phyloP scores from a whole-genome alignment of 30 jellyfish, hydroid and myxozoan genomes.

The Hydractinia symbiolongicarpus region DNA sequence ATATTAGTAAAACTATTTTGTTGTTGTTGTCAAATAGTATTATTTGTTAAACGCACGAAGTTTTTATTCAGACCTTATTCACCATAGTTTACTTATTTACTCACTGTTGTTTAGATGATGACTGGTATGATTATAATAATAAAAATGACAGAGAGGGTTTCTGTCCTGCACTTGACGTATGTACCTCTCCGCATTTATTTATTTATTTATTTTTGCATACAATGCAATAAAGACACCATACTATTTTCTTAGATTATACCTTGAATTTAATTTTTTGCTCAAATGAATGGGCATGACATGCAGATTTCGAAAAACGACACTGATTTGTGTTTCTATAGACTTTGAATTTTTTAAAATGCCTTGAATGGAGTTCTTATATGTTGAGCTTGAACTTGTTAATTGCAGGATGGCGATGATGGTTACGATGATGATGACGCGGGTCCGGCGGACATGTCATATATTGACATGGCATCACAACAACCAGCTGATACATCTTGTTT shows the following conservation, averaged over 20 bases:
- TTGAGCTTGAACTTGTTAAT: not conserved
- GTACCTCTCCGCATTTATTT: not conserved
- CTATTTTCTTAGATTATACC: too few relatives aligned
- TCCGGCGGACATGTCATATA: slow-evolving; percentile 34
- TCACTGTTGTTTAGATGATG: slow-evolving; percentile 44
- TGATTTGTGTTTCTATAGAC: not conserved
- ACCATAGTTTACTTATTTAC: not conserved
- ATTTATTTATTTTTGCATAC: too few relatives aligned
- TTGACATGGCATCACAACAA: slow-evolving; percentile 41
- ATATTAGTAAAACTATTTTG: too few relatives aligned
- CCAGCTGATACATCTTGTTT: slow-evolving; percentile 41
- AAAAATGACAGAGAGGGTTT: slow-evolving; percentile 67
- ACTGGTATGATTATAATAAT: slow-evolving; percentile 50
- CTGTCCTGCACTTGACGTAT: slow-evolving; percentile 81
- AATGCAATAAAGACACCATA: too few relatives aligned
- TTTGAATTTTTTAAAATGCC: not conserved
- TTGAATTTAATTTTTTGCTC: too few relatives aligned
- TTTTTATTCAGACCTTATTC: slow-evolving; percentile 1
- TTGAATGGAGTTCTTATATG: not conserved
- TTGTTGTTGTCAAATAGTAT: too few relatives aligned
- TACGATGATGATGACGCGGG: slow-evolving; percentile 51
- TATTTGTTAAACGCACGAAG: not conserved
- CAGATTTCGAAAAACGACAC: too few relatives aligned
- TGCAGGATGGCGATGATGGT: slow-evolving; percentile 39
- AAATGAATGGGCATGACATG: too few relatives aligned